Base-by-base conservation (phyloP, 1,140 invertebrate species). In the Drosophila nebulosa region DNA sequence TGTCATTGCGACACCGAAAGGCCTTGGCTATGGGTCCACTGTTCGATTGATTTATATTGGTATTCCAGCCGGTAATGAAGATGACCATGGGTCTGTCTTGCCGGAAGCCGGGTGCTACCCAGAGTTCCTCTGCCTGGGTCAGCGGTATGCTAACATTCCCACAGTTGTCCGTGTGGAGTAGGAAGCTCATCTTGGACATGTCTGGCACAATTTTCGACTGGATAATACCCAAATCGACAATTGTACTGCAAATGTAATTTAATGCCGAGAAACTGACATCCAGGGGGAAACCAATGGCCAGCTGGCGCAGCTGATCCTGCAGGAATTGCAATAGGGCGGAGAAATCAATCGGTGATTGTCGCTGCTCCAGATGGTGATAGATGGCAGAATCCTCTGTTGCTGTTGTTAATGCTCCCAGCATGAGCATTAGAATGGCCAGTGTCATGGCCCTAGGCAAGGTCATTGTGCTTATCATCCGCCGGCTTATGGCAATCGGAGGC, bases 11-110 rank as follows among this genome's bases (percentile, higher is more conserved):
- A 21, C 78, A 79, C 14, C 21, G 35, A 36, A 72, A 75, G 1
- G 78, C 78, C 36, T 80, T 80, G 12, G 67, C 72, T 52, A 76
- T 51, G 4, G 72, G 63, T 0, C 64, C 78, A 2, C 62, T 66
- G 10, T 71, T 71, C 14, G 78, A 64, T 0, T 39, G 21, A 3
- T 68, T 51, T n/a, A 80, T 76, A 36, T 21, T 65, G 2, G 64
- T 35, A 4, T 1, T 7, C 64, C 72, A 80, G 57, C 78, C 78
- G 36, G 68, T 80, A n/a, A 80, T 76, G 14, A 57, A 80, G n/a
- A 80, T 50, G 6, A 72, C 68, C 9, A 67, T 57, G 18, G 60
- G 64, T 0, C 30, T 61, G 0, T 53, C 27, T 16, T 42, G 32
- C 0, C 53, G 1, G 27, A 84, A 83, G 6, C 67, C 67, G 0